Percentiles rank a stretch among this genome's conserved stretches.
phyloP scores from a whole-genome alignment of 2,888 invertebrate genomes.

The Erebia palarica region DNA sequence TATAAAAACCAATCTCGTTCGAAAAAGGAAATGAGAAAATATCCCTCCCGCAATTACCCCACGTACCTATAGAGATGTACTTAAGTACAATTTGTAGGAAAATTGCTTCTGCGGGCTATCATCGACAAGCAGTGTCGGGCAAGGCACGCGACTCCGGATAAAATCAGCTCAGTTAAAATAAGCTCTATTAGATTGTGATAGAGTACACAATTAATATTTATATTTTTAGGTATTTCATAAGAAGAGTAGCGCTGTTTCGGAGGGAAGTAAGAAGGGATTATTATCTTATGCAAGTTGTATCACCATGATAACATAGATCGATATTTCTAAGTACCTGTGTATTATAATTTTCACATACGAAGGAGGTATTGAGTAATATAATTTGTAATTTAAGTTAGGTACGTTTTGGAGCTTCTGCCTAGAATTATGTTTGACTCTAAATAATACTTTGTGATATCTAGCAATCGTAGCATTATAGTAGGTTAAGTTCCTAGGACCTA shows the following conservation, averaged over 20 bases:
- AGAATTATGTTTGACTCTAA: too few relatives aligned
- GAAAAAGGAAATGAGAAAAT: constrained; percentile 60
- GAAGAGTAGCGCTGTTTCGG: constrained; percentile 62
- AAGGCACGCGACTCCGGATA: constrained; percentile 57
- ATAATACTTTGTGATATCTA: too few relatives aligned
- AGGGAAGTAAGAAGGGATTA: constrained; percentile 69
- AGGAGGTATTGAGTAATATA: too few relatives aligned
- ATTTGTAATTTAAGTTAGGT: too few relatives aligned
- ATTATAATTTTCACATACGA: too few relatives aligned
- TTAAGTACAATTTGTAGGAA: constrained; percentile 66
- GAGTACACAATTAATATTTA: neutral
- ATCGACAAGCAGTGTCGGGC: constrained; percentile 61
- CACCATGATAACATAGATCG: neutral
- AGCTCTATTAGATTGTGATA: neutral
- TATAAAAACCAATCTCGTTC: constrained; percentile 53
- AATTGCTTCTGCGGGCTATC: constrained; percentile 72
- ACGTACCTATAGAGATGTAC: constrained; percentile 48
- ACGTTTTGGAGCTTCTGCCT: too few relatives aligned
- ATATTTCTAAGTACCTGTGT: neutral
- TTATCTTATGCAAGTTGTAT: neutral
- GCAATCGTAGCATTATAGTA: too few relatives aligned
- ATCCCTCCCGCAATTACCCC: constrained; percentile 58
- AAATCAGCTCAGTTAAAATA: neutral
- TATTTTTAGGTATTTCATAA: constrained; percentile 26
- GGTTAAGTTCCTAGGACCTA: too few relatives aligned